Evolutionary conservation across 2,797 vertebrate genomes (phyloP), one percentile per base, ranked within the genome.

Genomic region (Rachycentron canadum): DNA sequence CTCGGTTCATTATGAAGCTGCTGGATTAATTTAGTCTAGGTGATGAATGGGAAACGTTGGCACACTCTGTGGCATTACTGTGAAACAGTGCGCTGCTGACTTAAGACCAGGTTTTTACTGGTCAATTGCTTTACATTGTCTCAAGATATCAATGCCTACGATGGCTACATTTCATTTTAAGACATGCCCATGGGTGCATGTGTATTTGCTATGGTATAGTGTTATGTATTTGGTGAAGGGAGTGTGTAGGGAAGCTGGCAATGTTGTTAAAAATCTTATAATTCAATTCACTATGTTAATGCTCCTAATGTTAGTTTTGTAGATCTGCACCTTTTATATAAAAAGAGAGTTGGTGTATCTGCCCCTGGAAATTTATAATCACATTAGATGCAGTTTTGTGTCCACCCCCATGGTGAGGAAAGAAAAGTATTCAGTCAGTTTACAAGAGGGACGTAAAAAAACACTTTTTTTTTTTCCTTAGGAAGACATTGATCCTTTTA

Each of bases 181-280:
- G n/a, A n/a, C n/a, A n/a, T n/a, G n/a, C n/a, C n/a, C n/a, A n/a
- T n/a, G n/a, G n/a, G n/a, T n/a, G n/a, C n/a, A n/a, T n/a, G n/a
- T n/a, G n/a, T n/a, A n/a, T n/a, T n/a, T n/a, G n/a, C n/a, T n/a
- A n/a, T n/a, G n/a, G n/a, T n/a, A n/a, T n/a, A n/a, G n/a, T n/a
- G n/a, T n/a, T n/a, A n/a, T n/a, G n/a, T n/a, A n/a, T n/a, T n/a
- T 41, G 14, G 14, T 41, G 13, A 16, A 41, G 45, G 34, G 26
- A 67, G 32, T 1, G 13, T 41, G 19, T 19, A 23, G 4, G 10
- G 19, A 43, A 55, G 17, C 45, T 64, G 30, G 45, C 57, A 55
- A 19, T 45, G 45, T 34, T 70, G 25, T 56, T 52, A 19, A 40
- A 38, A 74, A 43, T 49, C 17, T 78, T 41, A 56, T 47, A 71